Conservation (phyloP, 2,888 invertebrate species). For the Perizoma flavofasciatum region DNA sequence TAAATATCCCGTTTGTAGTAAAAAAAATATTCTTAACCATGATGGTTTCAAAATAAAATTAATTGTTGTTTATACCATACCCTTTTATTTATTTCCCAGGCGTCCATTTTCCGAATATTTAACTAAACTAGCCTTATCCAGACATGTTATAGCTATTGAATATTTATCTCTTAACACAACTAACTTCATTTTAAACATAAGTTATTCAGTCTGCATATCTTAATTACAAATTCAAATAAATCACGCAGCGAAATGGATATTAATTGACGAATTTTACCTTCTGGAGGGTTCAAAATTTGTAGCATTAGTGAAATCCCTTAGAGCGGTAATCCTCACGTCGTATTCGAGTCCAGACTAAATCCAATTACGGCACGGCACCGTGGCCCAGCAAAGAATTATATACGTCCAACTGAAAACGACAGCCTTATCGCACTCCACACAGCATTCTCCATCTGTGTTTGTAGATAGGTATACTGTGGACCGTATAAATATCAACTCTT, state of each 20-base stretch:
- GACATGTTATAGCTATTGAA: no score
- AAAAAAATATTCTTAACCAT: no score
- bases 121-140: no score
- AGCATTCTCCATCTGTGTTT: conserved; percentile 17
- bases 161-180: not conserved
- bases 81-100: no score
- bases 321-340: conserved; percentile 70
- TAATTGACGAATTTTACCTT: conserved; percentile 44
- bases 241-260: conserved; percentile 37
- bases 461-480: conserved; percentile 16
- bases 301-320: conserved; percentile 63
- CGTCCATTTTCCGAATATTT: no score
- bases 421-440: conserved; percentile 28
- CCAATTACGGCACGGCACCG: conserved; percentile 65
- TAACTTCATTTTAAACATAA: not conserved
- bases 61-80: no score
- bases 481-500: conserved; percentile 16
- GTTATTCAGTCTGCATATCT: conserved; percentile 8
- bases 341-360: conserved; percentile 75
- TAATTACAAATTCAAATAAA: conserved; percentile 31
- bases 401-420: conserved; percentile 36
- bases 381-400: conserved; percentile 44
- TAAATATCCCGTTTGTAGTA: no score
- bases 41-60: no score
- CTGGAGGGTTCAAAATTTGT: conserved; percentile 47